Conservation (phyloP, 2,797 vertebrate species). For the Enteromius viviparus region DNA sequence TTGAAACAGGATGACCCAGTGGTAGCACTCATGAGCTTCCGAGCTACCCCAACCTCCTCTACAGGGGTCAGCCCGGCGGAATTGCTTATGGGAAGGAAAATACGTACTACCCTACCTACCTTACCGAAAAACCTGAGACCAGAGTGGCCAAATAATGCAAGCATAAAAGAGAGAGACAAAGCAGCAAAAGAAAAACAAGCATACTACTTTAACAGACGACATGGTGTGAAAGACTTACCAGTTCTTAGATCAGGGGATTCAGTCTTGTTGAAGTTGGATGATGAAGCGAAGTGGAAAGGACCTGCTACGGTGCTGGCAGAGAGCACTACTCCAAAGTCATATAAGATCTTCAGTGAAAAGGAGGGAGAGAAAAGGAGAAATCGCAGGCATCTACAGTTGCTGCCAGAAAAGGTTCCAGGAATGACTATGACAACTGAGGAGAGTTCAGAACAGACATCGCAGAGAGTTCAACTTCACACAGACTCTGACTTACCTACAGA, state of each 20-base stretch:
- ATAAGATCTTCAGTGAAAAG: background rate
- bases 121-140: background rate
- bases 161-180: background rate
- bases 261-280: background rate
- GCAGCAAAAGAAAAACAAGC: background rate
- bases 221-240: background rate
- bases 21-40: background rate
- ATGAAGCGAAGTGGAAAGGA: background rate
- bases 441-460: background rate
- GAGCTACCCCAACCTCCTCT: background rate
- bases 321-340: background rate
- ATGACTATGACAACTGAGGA: background rate
- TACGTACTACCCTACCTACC: background rate
- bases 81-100: background rate
- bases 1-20: background rate
- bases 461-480: background rate
- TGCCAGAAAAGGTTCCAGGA: background rate
- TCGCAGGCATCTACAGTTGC: background rate
- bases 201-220: background rate
- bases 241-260: background rate
- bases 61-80: background rate
- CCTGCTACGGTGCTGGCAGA: background rate
- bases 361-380: conserved; percentile 29
- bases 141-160: background rate
- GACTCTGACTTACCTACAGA: background rate